phyloP scores from a whole-genome alignment of 2,888 invertebrate species.

The Nomada ferruginata region DNA sequence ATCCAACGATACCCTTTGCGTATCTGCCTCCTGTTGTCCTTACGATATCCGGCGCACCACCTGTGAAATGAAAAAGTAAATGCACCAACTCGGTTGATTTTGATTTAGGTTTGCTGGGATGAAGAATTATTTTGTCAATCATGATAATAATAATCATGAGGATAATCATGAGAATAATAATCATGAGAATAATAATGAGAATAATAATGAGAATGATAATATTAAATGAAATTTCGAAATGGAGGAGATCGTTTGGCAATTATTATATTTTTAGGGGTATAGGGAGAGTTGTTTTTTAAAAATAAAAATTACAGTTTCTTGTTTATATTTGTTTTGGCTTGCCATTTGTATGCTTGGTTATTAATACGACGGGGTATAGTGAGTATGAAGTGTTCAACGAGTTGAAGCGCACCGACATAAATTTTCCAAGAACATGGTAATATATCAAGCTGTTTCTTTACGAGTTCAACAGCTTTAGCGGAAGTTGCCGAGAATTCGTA shows the following conservation, averaged over 20 bases:
- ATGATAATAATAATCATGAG: too few species aligned
- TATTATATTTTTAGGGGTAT: too few species aligned
- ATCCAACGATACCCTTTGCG: constrained; percentile 91
- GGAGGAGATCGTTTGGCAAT: background rate
- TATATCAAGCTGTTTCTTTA: constrained; percentile 33
- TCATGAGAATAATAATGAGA: too few species aligned
- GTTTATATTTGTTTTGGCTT: background rate
- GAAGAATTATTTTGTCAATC: too few species aligned
- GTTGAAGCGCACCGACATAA: background rate
- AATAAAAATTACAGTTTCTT: too few species aligned
- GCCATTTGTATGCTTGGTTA: background rate
- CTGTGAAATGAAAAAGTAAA: constrained; percentile 82
- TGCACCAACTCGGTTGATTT: too few species aligned
- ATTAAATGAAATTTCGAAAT: too few species aligned
- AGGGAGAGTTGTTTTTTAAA: too few species aligned
- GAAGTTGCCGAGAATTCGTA: constrained; percentile 36
- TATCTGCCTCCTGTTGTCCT: constrained; percentile 90
- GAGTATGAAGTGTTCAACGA: constrained; percentile 4
- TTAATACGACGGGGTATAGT: background rate
- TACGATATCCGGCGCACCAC: constrained; percentile 92
- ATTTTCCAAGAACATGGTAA: constrained; percentile 5
- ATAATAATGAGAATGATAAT: too few species aligned
- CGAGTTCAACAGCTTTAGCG: constrained; percentile 28
- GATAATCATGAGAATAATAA: too few species aligned
- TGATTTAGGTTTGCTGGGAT: too few species aligned